phyloP scores from a whole-genome alignment of 2,797 vertebrate species.

The Hemibagrus guttatus region DNA sequence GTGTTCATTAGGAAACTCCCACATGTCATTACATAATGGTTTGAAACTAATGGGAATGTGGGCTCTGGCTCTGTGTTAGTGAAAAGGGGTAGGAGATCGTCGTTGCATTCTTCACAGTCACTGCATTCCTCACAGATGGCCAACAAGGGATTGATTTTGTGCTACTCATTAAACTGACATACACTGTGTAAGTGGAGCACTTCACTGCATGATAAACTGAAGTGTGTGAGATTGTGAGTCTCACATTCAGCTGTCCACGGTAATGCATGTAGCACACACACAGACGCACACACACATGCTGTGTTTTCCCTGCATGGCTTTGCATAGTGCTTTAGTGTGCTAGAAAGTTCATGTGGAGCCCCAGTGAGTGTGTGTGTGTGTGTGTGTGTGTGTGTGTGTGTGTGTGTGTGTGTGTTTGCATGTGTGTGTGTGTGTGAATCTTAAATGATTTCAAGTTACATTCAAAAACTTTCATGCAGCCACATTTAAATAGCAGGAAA shows the following conservation, averaged over 20 bases:
- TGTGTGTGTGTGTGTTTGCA: no score
- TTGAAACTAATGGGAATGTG: slow-evolving; percentile 5
- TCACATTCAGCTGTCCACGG: neutral
- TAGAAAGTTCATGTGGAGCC: neutral
- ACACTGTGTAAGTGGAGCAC: slow-evolving; percentile 8
- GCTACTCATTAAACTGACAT: slow-evolving; percentile 7
- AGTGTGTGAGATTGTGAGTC: neutral
- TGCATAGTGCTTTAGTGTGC: neutral
- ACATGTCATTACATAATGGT: slow-evolving; percentile 5
- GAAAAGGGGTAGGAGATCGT: neutral
- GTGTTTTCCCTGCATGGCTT: neutral
- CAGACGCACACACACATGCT: neutral
- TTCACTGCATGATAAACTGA: slow-evolving; percentile 19
- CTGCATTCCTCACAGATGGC: neutral
- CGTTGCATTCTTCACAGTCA: neutral
- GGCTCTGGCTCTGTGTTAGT: neutral
- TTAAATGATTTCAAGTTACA: neutral
- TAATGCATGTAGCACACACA: neutral
- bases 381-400: no score
- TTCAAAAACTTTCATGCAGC: neutral
- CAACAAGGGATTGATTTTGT: slow-evolving; percentile 6
- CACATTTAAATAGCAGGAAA: neutral
- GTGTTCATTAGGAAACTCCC: neutral
- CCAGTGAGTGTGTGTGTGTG: neutral
- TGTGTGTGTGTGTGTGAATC: neutral